Percentiles rank a stretch among this genome's conserved stretches.
phyloP scores from a whole-genome alignment of 2,888 invertebrate genomes.

The Cosmorhoe ocellata region DNA sequence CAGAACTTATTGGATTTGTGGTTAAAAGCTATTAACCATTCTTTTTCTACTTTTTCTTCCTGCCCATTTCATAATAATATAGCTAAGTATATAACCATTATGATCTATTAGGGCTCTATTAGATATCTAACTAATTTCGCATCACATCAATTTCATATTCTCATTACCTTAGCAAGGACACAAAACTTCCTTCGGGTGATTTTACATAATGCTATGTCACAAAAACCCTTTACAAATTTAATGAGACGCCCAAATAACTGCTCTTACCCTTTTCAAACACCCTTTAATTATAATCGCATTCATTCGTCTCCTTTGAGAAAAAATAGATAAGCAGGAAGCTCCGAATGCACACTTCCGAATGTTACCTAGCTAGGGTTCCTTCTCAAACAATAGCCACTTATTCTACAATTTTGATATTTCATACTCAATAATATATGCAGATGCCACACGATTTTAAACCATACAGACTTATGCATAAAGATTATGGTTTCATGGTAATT shows the following conservation, averaged over 20 bases:
- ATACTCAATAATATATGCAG: conserved; percentile 20
- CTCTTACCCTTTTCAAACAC: conserved; percentile 55
- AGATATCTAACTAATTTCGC: too few species aligned
- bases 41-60: too few species aligned
- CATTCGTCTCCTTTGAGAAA: conserved; percentile 56
- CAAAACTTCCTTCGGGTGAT: not conserved
- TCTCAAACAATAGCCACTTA: conserved; percentile 55
- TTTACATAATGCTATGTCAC: conserved; percentile 6
- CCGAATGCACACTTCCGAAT: conserved; percentile 51
- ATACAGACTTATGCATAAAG: conserved; percentile 37
- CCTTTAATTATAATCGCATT: conserved; percentile 78
- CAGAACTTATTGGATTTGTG: too few species aligned
- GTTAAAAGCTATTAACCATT: too few species aligned
- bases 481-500: conserved; percentile 19
- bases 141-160: too few species aligned
- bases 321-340: conserved; percentile 67
- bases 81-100: too few species aligned
- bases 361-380: conserved; percentile 52
- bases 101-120: too few species aligned
- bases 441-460: conserved; percentile 36
- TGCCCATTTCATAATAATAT: too few species aligned
- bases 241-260: conserved; percentile 50
- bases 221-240: conserved; percentile 46
- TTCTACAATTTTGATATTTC: conserved; percentile 46
- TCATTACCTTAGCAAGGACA: too few species aligned